A percentile compares a stretch with the other conserved stretches of the same genome.
Evolutionary conservation across 2,797 vertebrate genomes (phyloP).

Genomic region (Thripadectes ignobilis): DNA sequence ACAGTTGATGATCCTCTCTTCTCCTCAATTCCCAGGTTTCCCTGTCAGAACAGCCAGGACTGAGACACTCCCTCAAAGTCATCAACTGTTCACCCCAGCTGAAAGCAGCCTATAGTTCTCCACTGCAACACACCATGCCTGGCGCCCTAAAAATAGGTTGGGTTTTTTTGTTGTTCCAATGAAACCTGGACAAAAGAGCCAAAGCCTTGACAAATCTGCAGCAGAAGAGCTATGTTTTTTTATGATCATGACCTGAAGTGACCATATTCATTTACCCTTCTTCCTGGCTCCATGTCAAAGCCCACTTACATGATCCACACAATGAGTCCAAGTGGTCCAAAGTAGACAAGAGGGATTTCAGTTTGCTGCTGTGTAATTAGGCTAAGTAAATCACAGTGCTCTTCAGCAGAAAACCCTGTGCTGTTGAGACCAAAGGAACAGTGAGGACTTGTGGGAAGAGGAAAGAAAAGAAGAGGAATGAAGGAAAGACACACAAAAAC

Average conservation of each 20-base stretch:
- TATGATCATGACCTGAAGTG: conserved; percentile 28
- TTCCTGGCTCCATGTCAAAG: conserved; percentile 6
- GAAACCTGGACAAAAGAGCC: conserved; percentile 12
- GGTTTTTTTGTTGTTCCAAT: background rate
- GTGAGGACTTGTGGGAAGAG: background rate
- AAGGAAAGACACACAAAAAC: background rate
- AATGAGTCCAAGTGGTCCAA: background rate
- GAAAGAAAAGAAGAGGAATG: background rate
- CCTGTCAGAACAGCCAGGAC: background rate
- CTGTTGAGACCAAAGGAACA: background rate
- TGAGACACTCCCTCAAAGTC: background rate
- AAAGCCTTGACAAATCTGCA: conserved; percentile 4
- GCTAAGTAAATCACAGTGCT: background rate
- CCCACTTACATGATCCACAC: background rate
- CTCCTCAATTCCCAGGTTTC: background rate
- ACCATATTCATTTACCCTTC: background rate
- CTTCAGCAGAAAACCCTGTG: background rate
- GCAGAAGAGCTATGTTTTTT: background rate
- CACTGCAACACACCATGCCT: background rate
- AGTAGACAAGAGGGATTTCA: background rate
- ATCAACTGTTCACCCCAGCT: background rate
- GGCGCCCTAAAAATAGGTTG: background rate
- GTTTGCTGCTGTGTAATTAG: conserved; percentile 3
- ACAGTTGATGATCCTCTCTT: background rate
- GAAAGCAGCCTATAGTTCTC: background rate